Percentiles rank a stretch among this genome's conserved stretches.
Evolutionary conservation across 2,113 vertebrate genomes (phyloP).

Genomic region (Engystomops pustulosus): DNA sequence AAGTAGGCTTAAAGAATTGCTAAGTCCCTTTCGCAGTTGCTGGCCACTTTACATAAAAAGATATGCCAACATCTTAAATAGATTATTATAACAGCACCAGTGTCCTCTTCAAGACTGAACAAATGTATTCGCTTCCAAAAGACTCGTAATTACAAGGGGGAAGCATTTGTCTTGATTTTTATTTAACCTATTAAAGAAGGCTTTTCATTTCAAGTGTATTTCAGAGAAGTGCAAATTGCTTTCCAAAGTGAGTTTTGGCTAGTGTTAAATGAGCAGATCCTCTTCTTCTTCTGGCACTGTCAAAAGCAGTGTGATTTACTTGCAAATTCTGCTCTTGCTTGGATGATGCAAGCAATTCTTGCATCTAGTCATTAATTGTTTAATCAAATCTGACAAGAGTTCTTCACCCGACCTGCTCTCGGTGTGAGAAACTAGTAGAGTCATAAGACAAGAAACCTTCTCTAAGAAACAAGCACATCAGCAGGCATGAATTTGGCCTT

Average conservation of each 20-base stretch:
- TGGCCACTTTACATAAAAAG: slow-evolving; percentile 15
- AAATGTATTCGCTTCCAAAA: slow-evolving; percentile 18
- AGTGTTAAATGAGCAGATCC: slow-evolving; percentile 39
- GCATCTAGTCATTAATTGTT: slow-evolving; percentile 52
- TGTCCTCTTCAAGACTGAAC: slow-evolving; percentile 20
- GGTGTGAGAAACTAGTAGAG: slow-evolving; percentile 33
- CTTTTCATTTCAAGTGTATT: slow-evolving; percentile 30
- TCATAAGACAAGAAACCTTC: slow-evolving; percentile 40
- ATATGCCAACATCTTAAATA: slow-evolving; percentile 27
- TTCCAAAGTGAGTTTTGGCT: slow-evolving; percentile 51
- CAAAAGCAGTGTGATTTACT: slow-evolving; percentile 37
- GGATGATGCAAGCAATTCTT: slow-evolving; percentile 43
- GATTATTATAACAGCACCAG: slow-evolving; percentile 18
- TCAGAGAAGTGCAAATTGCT: slow-evolving; percentile 53
- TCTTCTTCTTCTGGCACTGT: slow-evolving; percentile 13
- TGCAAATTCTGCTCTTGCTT: slow-evolving; percentile 35
- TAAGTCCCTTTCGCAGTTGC: background rate
- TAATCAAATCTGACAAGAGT: slow-evolving; percentile 55
- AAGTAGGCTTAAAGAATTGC: slow-evolving; percentile 22
- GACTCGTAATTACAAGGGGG: slow-evolving; percentile 29
- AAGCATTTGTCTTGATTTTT: slow-evolving; percentile 48
- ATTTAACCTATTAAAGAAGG: slow-evolving; percentile 51
- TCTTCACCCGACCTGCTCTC: slow-evolving; percentile 37
- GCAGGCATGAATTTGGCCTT: slow-evolving; percentile 50
- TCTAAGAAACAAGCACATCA: slow-evolving; percentile 43